Conservation (phyloP, 2,888 invertebrate species). For the Scaptodrosophila latifasciaeformis region DNA sequence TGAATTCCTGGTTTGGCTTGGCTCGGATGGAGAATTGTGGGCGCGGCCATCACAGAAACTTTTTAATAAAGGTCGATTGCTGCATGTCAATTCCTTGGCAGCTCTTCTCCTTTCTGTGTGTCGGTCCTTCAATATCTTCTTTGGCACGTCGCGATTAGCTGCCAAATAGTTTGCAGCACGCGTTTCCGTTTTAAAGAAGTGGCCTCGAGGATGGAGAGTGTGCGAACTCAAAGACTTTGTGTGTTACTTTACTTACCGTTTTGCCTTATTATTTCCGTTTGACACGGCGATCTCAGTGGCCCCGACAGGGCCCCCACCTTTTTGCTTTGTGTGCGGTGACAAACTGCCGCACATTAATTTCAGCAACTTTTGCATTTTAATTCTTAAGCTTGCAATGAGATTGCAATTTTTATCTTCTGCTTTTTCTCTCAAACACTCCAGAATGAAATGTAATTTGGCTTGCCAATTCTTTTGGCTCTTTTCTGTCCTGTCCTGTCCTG, state of each 20-base stretch:
- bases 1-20: neutral
- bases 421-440: constrained; percentile 22
- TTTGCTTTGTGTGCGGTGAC: too few relatives aligned
- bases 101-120: neutral
- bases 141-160: constrained; percentile 19
- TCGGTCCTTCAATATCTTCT: neutral
- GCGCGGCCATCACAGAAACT: constrained; percentile 51
- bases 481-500: neutral
- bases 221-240: constrained; percentile 14
- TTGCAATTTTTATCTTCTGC: constrained; percentile 25
- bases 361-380: constrained; percentile 60
- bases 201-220: constrained; percentile 16
- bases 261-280: constrained; percentile 68
- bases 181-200: constrained; percentile 52
- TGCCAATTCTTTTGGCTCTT: constrained; percentile 16
- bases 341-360: constrained; percentile 45
- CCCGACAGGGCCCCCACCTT: too few relatives aligned
- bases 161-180: constrained; percentile 27
- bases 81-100: constrained; percentile 58
- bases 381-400: constrained; percentile 40
- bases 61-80: constrained; percentile 70
- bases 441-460: constrained; percentile 42
- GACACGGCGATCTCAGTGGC: constrained; percentile 19
- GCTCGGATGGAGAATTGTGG: constrained; percentile 11
- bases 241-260: constrained; percentile 59